These are phyloP conservation scores for Gallinago solitaria DNA, from an alignment of 2,797 vertebrate genomes.

Conservation along the genomic window DNA sequence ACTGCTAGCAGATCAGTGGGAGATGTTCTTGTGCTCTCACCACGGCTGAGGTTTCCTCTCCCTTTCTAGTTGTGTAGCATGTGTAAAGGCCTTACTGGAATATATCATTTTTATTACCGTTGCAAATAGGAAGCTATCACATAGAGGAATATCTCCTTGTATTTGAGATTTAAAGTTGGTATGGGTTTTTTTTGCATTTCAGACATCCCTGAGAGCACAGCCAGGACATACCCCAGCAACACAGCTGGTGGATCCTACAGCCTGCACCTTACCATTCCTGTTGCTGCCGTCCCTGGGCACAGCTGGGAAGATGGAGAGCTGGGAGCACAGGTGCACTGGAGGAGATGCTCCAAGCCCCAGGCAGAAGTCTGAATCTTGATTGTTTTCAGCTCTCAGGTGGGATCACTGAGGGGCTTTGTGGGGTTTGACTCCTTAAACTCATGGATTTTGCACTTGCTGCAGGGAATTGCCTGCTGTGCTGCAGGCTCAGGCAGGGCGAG, in stretches of 20 bases:
- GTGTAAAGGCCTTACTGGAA: background rate
- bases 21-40: background rate
- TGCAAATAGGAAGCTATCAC: background rate
- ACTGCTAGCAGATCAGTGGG: background rate
- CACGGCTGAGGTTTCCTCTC: rapidly evolving
- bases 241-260: background rate
- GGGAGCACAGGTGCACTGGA: rapidly evolving
- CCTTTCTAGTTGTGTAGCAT: background rate
- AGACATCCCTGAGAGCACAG: background rate
- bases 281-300: rapidly evolving
- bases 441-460: background rate
- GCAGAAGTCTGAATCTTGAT: background rate
- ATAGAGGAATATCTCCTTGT: background rate
- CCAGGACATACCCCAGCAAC: background rate
- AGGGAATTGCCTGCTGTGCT: background rate
- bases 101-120: background rate
- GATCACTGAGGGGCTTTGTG: background rate
- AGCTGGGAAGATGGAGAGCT: background rate
- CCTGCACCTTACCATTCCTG: background rate
- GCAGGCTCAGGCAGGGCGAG: rapidly evolving
- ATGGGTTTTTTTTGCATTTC: background rate
- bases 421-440: background rate
- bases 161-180: background rate
- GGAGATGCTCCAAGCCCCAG: background rate
- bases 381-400: background rate